These are phyloP conservation scores for Asobara japonica DNA, from an alignment of 1,140 invertebrate species.

Conservation along the genomic window DNA sequence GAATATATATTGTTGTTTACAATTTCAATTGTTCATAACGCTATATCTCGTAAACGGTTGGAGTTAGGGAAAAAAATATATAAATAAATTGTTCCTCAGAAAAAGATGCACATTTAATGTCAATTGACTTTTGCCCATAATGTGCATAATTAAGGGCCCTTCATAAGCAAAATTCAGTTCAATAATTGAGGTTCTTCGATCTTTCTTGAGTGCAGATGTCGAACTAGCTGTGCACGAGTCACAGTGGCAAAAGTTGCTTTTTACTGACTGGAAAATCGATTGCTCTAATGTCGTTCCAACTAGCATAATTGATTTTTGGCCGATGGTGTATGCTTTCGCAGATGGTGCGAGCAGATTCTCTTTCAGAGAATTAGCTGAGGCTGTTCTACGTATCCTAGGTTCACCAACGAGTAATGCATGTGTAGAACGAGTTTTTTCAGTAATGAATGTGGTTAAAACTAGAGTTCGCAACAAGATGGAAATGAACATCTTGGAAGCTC, in stretches of 20 bases:
- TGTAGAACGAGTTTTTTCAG: not conserved
- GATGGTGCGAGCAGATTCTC: not conserved
- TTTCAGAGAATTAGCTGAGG: not conserved
- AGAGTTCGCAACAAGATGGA: not conserved
- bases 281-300: not conserved
- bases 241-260: conserved; percentile 3
- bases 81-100: no score
- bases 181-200: not conserved
- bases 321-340: not conserved
- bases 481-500: not conserved
- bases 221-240: not conserved
- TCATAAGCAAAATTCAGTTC: not conserved
- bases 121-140: no score
- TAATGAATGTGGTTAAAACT: not conserved
- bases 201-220: not conserved
- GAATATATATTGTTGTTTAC: no score
- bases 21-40: no score
- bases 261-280: conserved; percentile 9
- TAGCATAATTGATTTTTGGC: not conserved
- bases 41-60: no score
- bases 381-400: not conserved
- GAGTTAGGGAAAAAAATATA: no score
- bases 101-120: no score
- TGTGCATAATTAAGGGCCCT: no score
- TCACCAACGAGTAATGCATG: not conserved